Evolutionary conservation across 2,113 vertebrate species (phyloP).

Genomic region (Peromyscus californicus): DNA sequence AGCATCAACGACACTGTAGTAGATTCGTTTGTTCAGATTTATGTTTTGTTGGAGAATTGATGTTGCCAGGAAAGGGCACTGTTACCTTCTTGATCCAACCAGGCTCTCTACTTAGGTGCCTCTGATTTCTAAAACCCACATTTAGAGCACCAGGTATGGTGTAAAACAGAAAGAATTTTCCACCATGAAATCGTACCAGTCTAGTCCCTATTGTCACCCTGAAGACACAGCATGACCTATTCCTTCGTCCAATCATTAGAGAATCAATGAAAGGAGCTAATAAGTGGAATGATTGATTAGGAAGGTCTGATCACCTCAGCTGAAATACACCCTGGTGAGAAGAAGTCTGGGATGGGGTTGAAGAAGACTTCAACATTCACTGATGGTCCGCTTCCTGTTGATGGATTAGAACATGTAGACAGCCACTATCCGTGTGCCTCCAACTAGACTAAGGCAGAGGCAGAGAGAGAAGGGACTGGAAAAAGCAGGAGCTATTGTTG

Average conservation of each 20-base stretch:
- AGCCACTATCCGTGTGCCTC: background rate
- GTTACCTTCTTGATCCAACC: conserved; percentile 78
- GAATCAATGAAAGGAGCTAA: background rate
- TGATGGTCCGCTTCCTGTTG: background rate
- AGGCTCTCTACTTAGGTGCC: conserved; percentile 58
- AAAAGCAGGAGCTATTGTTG: background rate
- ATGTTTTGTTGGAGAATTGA: conserved; percentile 76
- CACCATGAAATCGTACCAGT: background rate
- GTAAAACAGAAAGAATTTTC: conserved; percentile 14
- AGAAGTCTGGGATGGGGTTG: background rate
- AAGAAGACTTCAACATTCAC: background rate
- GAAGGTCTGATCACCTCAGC: background rate
- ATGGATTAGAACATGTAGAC: background rate
- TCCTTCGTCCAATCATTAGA: background rate
- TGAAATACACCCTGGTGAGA: background rate
- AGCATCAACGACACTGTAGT: conserved; percentile 77
- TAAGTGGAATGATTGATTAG: conserved; percentile 51
- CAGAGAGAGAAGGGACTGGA: background rate
- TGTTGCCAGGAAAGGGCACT: conserved; percentile 74
- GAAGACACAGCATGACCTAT: background rate
- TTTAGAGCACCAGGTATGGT: conserved; percentile 50
- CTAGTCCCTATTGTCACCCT: rapidly evolving
- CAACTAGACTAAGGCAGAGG: background rate
- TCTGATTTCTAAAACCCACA: conserved; percentile 70
- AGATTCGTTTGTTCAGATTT: conserved; percentile 86